A percentile compares a stretch with the other conserved stretches of the same genome.
phyloP scores from a whole-genome alignment of 2,113 vertebrate genomes.

The Miniopterus natalensis region DNA sequence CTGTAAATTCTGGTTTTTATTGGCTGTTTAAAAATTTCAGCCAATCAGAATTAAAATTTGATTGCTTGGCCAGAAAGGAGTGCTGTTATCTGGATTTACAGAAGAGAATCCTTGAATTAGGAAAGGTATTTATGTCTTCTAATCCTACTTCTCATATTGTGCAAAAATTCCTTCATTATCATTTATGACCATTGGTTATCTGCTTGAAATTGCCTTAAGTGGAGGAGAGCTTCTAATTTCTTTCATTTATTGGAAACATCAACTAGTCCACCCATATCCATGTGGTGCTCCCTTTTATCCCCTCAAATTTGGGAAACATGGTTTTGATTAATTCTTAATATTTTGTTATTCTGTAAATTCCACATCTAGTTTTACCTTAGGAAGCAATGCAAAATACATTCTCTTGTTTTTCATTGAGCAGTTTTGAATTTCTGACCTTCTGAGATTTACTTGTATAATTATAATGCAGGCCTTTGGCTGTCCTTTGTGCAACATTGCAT shows the following conservation, averaged over 20 bases:
- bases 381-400: not conserved
- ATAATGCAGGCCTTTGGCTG: not conserved
- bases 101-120: slow-evolving; percentile 39
- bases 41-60: slow-evolving; percentile 44
- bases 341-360: slow-evolving; percentile 34
- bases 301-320: not conserved
- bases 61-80: slow-evolving; percentile 45
- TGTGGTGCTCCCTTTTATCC: too few relatives aligned
- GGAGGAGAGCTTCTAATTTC: not conserved
- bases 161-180: not conserved
- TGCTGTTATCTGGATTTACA: slow-evolving; percentile 46
- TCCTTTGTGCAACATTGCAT: not conserved
- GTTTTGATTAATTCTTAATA: slow-evolving; percentile 19
- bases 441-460: not conserved
- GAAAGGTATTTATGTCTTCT: slow-evolving; percentile 56
- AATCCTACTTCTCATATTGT: not conserved
- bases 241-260: not conserved
- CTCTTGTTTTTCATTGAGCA: not conserved
- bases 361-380: not conserved
- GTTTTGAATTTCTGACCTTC: slow-evolving; percentile 48
- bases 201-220: not conserved
- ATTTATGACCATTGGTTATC: not conserved
- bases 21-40: slow-evolving; percentile 45
- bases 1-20: slow-evolving; percentile 31
- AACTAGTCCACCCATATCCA: not conserved